Evolutionary conservation across 2,113 vertebrate genomes (phyloP), one percentile per base, ranked within the genome.

Genomic region (Rhinolophus sinicus): DNA sequence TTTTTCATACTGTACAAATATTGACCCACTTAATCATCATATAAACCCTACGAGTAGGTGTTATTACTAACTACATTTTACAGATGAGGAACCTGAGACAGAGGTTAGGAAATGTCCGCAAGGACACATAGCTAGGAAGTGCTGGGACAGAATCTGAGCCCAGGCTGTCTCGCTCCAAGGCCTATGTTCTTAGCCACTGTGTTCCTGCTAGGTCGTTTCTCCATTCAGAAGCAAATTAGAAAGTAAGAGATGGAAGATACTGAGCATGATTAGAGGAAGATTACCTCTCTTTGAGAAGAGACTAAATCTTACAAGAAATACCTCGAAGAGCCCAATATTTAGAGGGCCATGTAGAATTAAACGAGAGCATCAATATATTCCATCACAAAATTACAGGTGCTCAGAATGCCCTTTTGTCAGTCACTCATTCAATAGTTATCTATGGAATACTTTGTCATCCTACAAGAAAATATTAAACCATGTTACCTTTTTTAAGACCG

Each of bases 11-110:
- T 54, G 6, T 26, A 92, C 8, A n/a, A 89, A 72, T 22, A 87
- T 56, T 78, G 91, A 60, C 26, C 80, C 65, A 88, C 50, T 65
- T 77, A 86, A 86, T 24, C 65, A 64, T 35, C 44, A 96, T 83
- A 92, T 54, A 91, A 88, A 72, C 26, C 47, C 21, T 78, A 24
- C 38, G 4, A 64, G 35, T 83, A 81, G 60, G 4, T 62, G 18
- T 35, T 91, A 70, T 38, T 47, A 64, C 15, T 64, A 33, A 35
- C 14, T 44, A 22, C 19, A 47, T 69, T 91, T 62, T 47, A 91
- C 21, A 91, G 44, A 58, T n/a, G n/a, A 96, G 70, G 44, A 88
- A 83, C 24, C 22, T 38, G 14, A 88, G 76, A 64, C 33, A 82
- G 21, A 84, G 5, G 35, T 93, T 73, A 47, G 9, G 24, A 40